Conservation (phyloP, 1,140 invertebrate genomes). For the Drosophila baimaii region DNA sequence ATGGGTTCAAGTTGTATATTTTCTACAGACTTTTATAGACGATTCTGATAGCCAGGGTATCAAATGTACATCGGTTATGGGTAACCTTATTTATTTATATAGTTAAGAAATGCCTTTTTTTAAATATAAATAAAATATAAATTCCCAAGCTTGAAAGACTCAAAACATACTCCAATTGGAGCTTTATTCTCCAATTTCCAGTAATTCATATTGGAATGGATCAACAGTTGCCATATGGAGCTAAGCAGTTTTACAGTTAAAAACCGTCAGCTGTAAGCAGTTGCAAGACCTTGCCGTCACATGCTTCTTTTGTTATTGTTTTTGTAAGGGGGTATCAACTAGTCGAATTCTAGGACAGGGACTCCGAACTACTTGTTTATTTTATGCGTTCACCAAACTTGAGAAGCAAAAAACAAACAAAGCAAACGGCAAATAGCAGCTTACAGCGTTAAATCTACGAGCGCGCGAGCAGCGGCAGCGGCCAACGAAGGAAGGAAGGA, state of each 20-base stretch:
- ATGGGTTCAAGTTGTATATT: conserved; percentile 67
- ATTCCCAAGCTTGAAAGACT: background rate
- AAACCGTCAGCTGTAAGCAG: conserved; percentile 6
- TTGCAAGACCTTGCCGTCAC: conserved; percentile 10
- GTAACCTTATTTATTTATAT: background rate
- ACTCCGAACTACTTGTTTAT: conserved; percentile 45
- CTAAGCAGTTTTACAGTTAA: conserved; percentile 2
- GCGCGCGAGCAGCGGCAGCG: background rate
- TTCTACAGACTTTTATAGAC: conserved; percentile 54
- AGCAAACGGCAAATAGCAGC: conserved; percentile 31
- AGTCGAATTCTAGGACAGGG: conserved; percentile 28
- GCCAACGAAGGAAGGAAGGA: conserved; percentile 26
- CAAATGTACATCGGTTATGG: conserved; percentile 6
- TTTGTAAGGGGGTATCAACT: conserved; percentile 24
- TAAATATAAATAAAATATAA: too few species aligned
- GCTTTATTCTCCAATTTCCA: background rate
- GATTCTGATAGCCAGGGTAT: conserved; percentile 36
- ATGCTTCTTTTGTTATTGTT: conserved; percentile 2
- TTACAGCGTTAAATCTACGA: conserved; percentile 29
- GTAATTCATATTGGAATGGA: background rate
- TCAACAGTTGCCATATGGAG: background rate
- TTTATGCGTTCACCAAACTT: conserved; percentile 77
- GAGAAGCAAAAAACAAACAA: conserved; percentile 47
- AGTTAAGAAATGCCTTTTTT: too few species aligned
- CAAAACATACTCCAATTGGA: background rate